phyloP scores from a whole-genome alignment of 64 coral and sea anemone genomes.

The Anthopleura sola region DNA sequence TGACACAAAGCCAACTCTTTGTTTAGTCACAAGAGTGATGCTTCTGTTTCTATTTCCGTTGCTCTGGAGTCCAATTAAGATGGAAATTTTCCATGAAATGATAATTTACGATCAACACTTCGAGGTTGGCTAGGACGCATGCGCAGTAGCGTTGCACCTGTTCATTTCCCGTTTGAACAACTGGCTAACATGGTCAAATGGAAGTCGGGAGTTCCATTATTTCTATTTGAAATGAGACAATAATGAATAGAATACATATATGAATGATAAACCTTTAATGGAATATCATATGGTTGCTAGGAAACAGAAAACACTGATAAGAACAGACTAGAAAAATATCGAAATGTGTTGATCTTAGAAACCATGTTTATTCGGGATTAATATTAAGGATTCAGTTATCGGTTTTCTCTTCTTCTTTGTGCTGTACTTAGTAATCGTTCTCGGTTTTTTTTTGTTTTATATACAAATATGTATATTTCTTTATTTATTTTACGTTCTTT shows the following conservation, averaged over 20 bases:
- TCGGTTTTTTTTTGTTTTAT: too few relatives aligned
- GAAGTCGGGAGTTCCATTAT: neutral
- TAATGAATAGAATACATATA: neutral
- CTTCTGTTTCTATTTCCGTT: neutral
- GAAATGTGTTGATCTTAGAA: too few relatives aligned
- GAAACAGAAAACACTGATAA: neutral
- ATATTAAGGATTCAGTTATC: too few relatives aligned
- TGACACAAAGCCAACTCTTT: neutral
- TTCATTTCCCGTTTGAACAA: neutral
- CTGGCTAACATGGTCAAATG: neutral
- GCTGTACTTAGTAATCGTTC: too few relatives aligned
- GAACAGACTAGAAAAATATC: too few relatives aligned
- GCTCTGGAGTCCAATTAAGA: neutral
- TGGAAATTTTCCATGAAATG: neutral
- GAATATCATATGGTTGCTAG: neutral
- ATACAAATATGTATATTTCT: too few relatives aligned
- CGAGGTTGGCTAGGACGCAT: neutral
- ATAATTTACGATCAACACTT: constrained; percentile 5
- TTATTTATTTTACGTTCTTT: neutral
- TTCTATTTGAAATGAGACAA: neutral
- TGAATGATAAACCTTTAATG: neutral
- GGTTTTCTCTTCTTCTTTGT: too few relatives aligned
- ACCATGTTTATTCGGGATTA: too few relatives aligned
- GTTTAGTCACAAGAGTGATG: neutral
- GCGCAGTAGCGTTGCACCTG: neutral